A percentile compares a stretch with the other conserved stretches of the same genome.
phyloP scores from a whole-genome alignment of 2,888 invertebrate genomes.

The Priocnemis perturbator region DNA sequence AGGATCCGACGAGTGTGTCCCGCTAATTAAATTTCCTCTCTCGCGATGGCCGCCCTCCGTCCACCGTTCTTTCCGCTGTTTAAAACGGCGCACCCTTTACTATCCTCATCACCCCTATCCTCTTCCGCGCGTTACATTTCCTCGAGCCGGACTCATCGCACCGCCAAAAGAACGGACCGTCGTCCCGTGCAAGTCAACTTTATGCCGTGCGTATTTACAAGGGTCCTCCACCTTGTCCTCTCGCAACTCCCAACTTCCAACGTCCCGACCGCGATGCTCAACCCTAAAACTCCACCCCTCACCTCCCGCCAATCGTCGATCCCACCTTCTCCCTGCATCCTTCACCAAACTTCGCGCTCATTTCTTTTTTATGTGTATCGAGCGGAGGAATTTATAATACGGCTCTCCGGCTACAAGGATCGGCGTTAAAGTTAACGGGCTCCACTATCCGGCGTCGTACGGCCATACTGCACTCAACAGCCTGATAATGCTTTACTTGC shows the following conservation, averaged over 20 bases:
- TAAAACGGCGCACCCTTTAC: conserved; percentile 3
- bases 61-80: background rate
- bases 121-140: background rate
- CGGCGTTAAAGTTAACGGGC: conserved; percentile 61
- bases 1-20: conserved; percentile 50
- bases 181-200: conserved; percentile 12
- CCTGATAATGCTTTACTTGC: conserved; percentile 67
- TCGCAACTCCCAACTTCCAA: background rate
- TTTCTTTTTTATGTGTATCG: too few species aligned
- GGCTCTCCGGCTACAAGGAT: conserved; percentile 37
- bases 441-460: conserved; percentile 34
- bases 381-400: conserved; percentile 54
- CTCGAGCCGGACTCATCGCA: background rate
- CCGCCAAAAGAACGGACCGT: background rate
- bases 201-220: conserved; percentile 28
- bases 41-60: conserved; percentile 11
- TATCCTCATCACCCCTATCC: conserved; percentile 5
- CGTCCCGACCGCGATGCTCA: too few species aligned
- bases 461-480: conserved; percentile 45
- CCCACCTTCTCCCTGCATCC: background rate
- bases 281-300: too few species aligned
- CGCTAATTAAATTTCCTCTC: conserved; percentile 58
- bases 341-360: background rate
- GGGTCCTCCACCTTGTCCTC: conserved; percentile 15
- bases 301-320: conserved; percentile 3